phyloP scores from a whole-genome alignment of 1,140 invertebrate genomes.

The Drosophila arizonae region DNA sequence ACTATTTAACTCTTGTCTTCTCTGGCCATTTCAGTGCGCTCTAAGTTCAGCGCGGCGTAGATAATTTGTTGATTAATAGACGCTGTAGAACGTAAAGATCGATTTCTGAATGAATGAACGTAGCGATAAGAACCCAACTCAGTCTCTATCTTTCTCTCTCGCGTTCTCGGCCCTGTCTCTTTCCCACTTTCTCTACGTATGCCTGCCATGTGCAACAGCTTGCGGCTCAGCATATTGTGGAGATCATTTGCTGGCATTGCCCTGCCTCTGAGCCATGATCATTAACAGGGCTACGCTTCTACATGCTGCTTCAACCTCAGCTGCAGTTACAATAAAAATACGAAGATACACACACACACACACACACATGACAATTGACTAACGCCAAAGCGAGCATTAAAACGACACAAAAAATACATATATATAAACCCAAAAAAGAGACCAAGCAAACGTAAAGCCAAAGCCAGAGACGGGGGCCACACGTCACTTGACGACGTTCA shows the following conservation, averaged over 20 bases:
- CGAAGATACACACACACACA: conserved; percentile 21
- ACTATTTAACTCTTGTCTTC: background rate
- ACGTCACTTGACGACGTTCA: conserved; percentile 77
- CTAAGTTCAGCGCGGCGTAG: background rate
- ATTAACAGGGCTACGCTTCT: conserved; percentile 58
- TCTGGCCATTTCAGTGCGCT: too few relatives aligned
- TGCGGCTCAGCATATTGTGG: background rate
- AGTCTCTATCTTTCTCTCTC: background rate
- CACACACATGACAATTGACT: conserved; percentile 46
- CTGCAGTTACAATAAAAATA: conserved; percentile 53
- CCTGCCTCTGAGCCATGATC: conserved; percentile 47
- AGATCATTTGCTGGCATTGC: conserved; percentile 21
- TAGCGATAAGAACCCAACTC: background rate
- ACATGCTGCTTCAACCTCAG: conserved; percentile 21
- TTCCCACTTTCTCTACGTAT: background rate
- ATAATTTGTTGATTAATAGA: conserved; percentile 14
- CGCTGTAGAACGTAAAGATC: background rate
- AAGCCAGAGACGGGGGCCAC: conserved; percentile 55
- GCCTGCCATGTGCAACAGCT: background rate
- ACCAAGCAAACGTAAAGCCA: conserved; percentile 38
- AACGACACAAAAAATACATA: conserved; percentile 34
- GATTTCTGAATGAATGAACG: conserved; percentile 1
- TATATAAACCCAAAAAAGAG: conserved; percentile 28
- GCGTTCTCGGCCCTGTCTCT: background rate
- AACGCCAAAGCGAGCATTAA: conserved; percentile 63